Evolutionary conservation across 2,888 invertebrate species (phyloP), one percentile per base, ranked within the genome.

Genomic region (Ichneumon xanthorius): DNA sequence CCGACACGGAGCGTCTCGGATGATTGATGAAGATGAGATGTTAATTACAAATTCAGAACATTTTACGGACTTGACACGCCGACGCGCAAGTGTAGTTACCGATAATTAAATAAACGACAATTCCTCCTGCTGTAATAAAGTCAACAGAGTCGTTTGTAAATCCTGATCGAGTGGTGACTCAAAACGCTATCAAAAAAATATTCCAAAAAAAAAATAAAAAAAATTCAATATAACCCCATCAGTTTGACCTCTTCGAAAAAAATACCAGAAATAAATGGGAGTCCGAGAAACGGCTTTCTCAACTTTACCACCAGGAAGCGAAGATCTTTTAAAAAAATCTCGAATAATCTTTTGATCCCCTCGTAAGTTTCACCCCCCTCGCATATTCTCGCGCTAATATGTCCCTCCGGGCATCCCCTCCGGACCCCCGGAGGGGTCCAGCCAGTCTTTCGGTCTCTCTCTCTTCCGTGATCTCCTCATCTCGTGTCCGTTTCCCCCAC

Each of bases 401-500:
- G 67, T 72, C 63, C 37, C 70, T 37, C 65, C 65, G 26, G 76
- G 80, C 76, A 67, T 77, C 67, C 71, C 67, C 40, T 40, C 40
- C 40, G 40, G 9, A 40, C 40, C 40, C 11, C 40, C 40, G 55
- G 72, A 73, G 65, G 72, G 58, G 68, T 77, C 79, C 67, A 55
- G 63, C 22, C 61, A 33, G 16, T 33, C 61, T 65, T n/a, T 53
- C 65, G 58, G 11, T 48, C 68, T 30, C 67, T 73, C 83, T 79
- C 37, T 55, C 70, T 70, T 73, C 70, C 71, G 73, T 50, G 50
- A 37, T 55, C 77, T 61, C 53, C 63, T 61, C 58, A 58, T 76
- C 68, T 76, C 81, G 89, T 33, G 63, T 90, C 90, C 92, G 87
- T 72, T 85, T 79, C 87, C 87, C 84, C 91, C 88, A 89, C 86